Conservation (phyloP, 2,888 invertebrate species). For the Asteroscopus sphinx region DNA sequence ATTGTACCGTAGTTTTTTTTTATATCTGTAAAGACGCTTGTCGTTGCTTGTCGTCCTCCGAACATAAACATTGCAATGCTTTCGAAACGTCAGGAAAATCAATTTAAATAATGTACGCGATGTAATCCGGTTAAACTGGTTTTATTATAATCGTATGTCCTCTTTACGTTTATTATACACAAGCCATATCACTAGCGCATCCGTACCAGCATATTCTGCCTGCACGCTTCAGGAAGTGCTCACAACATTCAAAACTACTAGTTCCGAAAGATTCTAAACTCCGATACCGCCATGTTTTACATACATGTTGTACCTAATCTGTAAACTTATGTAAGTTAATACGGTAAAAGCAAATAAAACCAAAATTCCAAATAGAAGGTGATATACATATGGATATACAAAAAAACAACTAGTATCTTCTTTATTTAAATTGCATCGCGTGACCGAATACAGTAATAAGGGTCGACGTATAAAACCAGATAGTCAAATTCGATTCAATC, state of each 20-base stretch:
- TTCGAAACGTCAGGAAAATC: too few species aligned
- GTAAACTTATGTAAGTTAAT: conserved; percentile 21
- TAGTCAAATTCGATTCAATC: conserved; percentile 21
- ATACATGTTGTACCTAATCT: conserved; percentile 39
- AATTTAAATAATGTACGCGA: too few species aligned
- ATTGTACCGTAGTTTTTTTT: too few species aligned
- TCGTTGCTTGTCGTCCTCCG: too few species aligned
- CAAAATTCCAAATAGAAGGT: not conserved
- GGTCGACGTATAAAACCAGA: conserved; percentile 11
- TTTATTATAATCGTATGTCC: not conserved
- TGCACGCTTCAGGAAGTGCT: conserved; percentile 43
- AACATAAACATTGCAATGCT: too few species aligned
- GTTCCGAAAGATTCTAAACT: conserved; percentile 43
- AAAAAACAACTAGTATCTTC: conserved; percentile 15
- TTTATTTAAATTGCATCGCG: conserved; percentile 36
- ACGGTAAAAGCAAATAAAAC: conserved; percentile 13
- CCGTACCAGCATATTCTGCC: conserved; percentile 17
- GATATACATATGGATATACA: not conserved
- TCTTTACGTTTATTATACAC: conserved; percentile 23
- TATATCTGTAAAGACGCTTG: too few species aligned
- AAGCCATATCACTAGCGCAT: conserved; percentile 15
- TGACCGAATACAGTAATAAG: conserved; percentile 16
- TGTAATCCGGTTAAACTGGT: too few species aligned
- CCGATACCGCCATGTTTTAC: conserved; percentile 32
- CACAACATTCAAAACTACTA: conserved; percentile 25